Conservation (phyloP, 2,888 invertebrate species). For the Entomobrya multifasciata region DNA sequence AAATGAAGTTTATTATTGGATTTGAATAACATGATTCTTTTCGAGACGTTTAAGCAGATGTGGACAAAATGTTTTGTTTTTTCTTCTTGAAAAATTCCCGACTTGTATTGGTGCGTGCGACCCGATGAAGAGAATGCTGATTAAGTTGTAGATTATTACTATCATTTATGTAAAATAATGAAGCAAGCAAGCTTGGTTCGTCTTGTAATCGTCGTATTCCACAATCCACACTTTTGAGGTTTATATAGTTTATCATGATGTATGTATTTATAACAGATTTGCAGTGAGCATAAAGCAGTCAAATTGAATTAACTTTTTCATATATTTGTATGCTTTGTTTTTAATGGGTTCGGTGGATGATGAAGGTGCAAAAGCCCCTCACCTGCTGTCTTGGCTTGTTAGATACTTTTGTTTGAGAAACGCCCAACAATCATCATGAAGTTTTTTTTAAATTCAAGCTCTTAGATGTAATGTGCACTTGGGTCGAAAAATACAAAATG, state of each 20-base stretch:
- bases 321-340: too few species aligned
- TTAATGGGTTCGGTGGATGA: too few species aligned
- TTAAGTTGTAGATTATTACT: background rate
- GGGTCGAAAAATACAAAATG: background rate
- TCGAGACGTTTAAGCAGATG: background rate
- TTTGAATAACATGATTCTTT: background rate
- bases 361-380: background rate
- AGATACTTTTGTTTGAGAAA: conserved; percentile 34
- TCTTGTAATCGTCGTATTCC: background rate
- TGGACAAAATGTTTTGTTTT: background rate
- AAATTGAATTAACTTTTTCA: conserved; percentile 12
- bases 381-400: conserved; percentile 8
- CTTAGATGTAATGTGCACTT: too few species aligned
- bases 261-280: background rate
- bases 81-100: background rate
- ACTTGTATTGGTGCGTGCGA: too few species aligned
- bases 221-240: background rate
- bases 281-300: background rate
- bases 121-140: background rate
- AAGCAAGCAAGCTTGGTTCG: background rate
- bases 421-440: conserved; percentile 52
- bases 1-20: too few species aligned
- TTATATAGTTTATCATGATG: too few species aligned
- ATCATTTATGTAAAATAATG: conserved; percentile 10
- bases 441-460: background rate